Base-by-base conservation (phyloP, 2,113 vertebrate genomes). In the Cardinalis cardinalis region DNA sequence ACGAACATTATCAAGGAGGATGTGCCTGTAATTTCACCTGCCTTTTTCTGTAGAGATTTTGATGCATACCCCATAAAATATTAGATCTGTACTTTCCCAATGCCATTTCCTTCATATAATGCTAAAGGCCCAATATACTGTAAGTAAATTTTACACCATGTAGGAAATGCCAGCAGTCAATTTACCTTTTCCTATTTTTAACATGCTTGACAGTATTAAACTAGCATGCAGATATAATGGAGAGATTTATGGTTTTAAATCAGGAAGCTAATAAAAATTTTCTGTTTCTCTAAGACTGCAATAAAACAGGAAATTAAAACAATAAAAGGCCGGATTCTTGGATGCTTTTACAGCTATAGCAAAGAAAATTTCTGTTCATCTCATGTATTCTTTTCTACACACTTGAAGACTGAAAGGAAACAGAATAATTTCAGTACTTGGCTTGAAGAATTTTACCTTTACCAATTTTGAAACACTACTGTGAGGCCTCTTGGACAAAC, bases 241-340 rank as follows among this genome's bases (percentile, higher is more conserved):
- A 74, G n/a, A 68, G 40, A 79, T 90, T 88, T 84, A 89, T 28
- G 18, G 10, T 87, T 90, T 92, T 75, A 75, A 84, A 72, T 58
- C 26, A 87, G 43, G 29, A 84, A 89, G 38, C 23, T 18, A 40
- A 36, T 90, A 77, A 88, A 80, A 72, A 9, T 5, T 18, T 52
- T 63, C 24, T 69, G 28, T 71, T 90, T 76, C 41, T 58, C 1
- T 52, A 73, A 80, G 41, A 71, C 32, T 56, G 28, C 24, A 56
- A 84, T 81, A 80, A 93, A 84, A 80, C 74, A 44, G 8, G 41
- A 90, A 88, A 90, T 52, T 68, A 72, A 87, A 94, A 78, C 12
- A 71, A 64, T 56, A 71, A 78, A 82, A 23, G 31, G 9, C 6
- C 1, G 2, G 14, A 68, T 60, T 82, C 63, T 65, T 75, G 14